Conservation (phyloP, 2,888 invertebrate species). For the Anodontia alba region DNA sequence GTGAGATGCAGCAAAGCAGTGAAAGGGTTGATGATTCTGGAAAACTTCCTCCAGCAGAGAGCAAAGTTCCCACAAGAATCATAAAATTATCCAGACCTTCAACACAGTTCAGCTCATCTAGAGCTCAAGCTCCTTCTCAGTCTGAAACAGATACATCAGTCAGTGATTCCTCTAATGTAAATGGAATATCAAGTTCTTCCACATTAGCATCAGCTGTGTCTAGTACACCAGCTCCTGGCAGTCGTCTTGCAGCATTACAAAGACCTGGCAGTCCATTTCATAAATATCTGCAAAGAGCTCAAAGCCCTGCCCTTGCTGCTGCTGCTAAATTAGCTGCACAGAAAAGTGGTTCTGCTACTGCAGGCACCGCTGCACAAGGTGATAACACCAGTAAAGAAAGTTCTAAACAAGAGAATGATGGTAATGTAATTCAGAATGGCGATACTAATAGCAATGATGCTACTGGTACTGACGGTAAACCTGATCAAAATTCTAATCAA, state of each 20-base stretch:
- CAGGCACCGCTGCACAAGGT: background rate
- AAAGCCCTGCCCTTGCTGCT: constrained; percentile 56
- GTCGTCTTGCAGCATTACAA: constrained; percentile 57
- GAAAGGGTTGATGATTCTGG: constrained; percentile 7
- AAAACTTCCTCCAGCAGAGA: constrained; percentile 4
- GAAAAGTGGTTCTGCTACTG: background rate
- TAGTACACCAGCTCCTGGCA: constrained; percentile 44
- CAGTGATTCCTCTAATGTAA: constrained; percentile 10
- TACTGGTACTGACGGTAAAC: background rate
- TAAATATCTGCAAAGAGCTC: constrained; percentile 46
- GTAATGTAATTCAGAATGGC: background rate
- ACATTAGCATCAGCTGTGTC: constrained; percentile 5
- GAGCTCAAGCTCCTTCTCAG: constrained; percentile 10
- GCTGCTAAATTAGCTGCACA: constrained; percentile 43
- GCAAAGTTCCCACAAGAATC: constrained; percentile 40
- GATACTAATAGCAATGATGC: background rate
- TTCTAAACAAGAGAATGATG: background rate
- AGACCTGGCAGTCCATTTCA: constrained; percentile 64
- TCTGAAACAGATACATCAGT: constrained; percentile 16
- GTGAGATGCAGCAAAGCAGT: background rate
- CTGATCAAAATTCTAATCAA: background rate
- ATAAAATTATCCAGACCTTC: constrained; percentile 50
- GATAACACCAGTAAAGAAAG: background rate
- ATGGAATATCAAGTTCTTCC: constrained; percentile 13
- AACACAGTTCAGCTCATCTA: constrained; percentile 38